Base-by-base conservation (phyloP, 2,888 invertebrate species). In the Nephrotoma appendiculata region DNA sequence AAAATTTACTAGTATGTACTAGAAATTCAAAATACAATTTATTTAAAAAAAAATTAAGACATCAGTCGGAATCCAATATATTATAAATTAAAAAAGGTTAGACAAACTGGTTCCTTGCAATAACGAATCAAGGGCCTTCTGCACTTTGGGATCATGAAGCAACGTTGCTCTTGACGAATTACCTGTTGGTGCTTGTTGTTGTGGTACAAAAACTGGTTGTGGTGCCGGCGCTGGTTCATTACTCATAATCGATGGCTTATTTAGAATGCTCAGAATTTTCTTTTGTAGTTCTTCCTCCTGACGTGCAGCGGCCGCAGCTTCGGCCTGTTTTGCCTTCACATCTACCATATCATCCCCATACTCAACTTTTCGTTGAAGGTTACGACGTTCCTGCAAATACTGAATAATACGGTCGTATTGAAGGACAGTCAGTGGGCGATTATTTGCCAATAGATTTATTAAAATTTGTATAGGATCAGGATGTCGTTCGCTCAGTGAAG, bases 361-460 rank as follows among this genome's bases (percentile, higher is more conserved):
- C 91, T 97, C 97, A 85, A 94, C 92, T 90, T 96, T 95, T 0
- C 95, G 92, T 91, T 96, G 96, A 85, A 95, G 92, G 88, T 96
- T 95, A 48, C 95, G 93, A 87, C 95, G 94, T 88, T 96, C 95
- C 92, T 96, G 93, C 45, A 96, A 91, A 90, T 96, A 96, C 87
- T 93, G 90, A 12, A 97, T 93, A 11, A 97, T 92, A 88, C 95
- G 94, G 89, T 97, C 96, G 88, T 96, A 97, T 90, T 97, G 96
- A 19, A 95, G 90, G 0, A 95, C 95, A 0, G 96, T 96, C 83
- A 97, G 91, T 12, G 95, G 94, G 86, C 96, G 94, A 89, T 97
- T 97, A 89, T 97, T 96, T 0, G 96, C 96, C 83, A 98, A 92
- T 90, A 97, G 94, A 87, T 96, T 96, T 2, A 98, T 91, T 57